Percentiles rank a stretch among this genome's conserved stretches.
Conservation (phyloP, 2,888 invertebrate species). For the Octonoba sinensis region DNA sequence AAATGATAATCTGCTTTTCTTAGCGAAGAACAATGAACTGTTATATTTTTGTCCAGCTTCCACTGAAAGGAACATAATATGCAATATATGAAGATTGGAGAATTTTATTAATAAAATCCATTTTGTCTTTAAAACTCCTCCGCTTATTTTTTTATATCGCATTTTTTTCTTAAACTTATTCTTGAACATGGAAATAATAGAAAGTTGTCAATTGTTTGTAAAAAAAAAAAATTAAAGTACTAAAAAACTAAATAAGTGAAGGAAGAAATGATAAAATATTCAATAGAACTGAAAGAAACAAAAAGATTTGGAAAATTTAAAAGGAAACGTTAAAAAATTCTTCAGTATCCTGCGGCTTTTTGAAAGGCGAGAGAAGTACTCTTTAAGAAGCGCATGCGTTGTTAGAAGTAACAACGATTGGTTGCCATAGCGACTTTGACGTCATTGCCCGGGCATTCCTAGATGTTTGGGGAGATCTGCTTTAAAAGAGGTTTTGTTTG, state of each 20-base stretch:
- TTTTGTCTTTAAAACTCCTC: too few relatives aligned
- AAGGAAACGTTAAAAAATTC: conserved; percentile 18
- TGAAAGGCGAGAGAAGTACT: conserved; percentile 11
- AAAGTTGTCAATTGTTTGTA: background rate
- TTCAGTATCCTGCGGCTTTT: conserved; percentile 28
- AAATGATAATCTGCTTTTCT: too few relatives aligned
- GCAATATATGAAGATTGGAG: too few relatives aligned
- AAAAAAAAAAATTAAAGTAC: background rate
- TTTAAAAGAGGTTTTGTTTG: conserved; percentile 24
- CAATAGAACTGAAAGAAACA: background rate
- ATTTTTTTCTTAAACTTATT: too few relatives aligned
- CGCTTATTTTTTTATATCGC: too few relatives aligned
- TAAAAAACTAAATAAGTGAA: background rate
- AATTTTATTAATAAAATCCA: too few relatives aligned
- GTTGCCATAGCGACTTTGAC: conserved; percentile 57
- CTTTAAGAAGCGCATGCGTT: conserved; percentile 36
- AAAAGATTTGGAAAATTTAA: background rate
- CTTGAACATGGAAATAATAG: background rate
- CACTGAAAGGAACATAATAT: too few relatives aligned
- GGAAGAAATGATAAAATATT: background rate
- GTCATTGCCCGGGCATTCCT: conserved; percentile 62
- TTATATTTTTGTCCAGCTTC: too few relatives aligned
- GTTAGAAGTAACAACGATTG: conserved; percentile 26
- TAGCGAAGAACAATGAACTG: too few relatives aligned
- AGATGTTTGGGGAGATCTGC: conserved; percentile 47